phyloP scores from a whole-genome alignment of 1,140 invertebrate species.

The Antheraea mylitta region DNA sequence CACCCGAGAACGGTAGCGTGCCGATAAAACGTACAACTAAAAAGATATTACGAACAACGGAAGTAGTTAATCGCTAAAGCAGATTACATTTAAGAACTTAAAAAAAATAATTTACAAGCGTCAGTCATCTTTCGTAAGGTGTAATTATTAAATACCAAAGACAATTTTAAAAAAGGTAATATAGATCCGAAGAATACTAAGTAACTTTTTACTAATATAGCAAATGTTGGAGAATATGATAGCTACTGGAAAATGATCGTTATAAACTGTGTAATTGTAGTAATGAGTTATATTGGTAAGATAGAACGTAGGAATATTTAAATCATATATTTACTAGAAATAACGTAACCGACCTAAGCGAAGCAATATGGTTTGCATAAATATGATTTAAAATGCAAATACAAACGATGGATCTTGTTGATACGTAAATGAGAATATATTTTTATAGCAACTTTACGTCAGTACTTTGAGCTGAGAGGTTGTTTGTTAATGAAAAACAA shows the following conservation, averaged over 20 bases:
- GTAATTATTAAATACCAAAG: not conserved
- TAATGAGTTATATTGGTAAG: too few species aligned
- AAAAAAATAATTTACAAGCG: not conserved
- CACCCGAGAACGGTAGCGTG: constrained; percentile 29
- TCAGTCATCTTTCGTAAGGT: not conserved
- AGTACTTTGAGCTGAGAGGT: not conserved
- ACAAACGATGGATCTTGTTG: not conserved
- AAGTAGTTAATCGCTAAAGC: constrained; percentile 28
- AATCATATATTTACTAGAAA: not conserved
- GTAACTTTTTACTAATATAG: too few species aligned
- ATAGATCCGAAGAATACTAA: not conserved
- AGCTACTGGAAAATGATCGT: too few species aligned
- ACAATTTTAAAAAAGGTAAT: not conserved
- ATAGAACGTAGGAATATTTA: not conserved
- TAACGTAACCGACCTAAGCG: not conserved
- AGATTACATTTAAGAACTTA: not conserved
- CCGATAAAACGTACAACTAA: constrained; percentile 28
- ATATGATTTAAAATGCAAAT: constrained; percentile 5
- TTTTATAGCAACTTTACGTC: not conserved
- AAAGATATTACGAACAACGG: constrained; percentile 34
- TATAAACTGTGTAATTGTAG: too few species aligned
- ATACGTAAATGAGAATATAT: constrained; percentile 1
- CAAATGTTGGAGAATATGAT: too few species aligned
- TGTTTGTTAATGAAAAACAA: too few species aligned
- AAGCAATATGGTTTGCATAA: constrained; percentile 1